These are phyloP conservation scores for Pteropus alecto DNA, from an alignment of 2,113 vertebrate species.

Conservation along the genomic window DNA sequence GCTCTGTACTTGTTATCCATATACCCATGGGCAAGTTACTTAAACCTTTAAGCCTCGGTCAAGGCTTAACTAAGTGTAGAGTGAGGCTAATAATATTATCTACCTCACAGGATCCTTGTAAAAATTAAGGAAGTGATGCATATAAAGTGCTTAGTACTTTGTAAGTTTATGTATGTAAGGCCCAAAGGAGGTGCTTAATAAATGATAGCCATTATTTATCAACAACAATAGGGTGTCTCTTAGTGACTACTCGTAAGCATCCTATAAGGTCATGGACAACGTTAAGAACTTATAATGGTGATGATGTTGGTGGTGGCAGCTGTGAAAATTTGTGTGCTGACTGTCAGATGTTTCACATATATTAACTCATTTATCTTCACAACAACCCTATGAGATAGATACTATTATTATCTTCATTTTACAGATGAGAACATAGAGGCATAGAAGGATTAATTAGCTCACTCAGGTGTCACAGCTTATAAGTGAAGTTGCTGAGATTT, in stretches of 20 bases:
- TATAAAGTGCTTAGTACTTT: neutral
- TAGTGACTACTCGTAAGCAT: neutral
- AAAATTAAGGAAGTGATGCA: neutral
- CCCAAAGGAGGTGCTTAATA: neutral
- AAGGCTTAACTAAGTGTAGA: neutral
- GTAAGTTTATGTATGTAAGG: neutral
- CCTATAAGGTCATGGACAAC: neutral
- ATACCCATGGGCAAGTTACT: neutral
- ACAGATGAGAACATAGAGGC: neutral
- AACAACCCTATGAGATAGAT: neutral
- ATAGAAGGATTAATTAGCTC: neutral
- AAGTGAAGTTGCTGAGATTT: neutral
- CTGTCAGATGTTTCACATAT: neutral
- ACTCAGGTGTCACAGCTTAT: neutral
- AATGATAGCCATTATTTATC: neutral
- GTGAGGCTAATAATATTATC: neutral
- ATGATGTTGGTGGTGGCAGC: neutral
- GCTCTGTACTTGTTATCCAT: neutral
- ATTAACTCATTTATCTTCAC: neutral
- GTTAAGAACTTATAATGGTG: neutral
- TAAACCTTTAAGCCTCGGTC: neutral
- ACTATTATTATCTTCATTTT: neutral
- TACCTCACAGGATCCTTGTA: neutral
- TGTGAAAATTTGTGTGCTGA: neutral
- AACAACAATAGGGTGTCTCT: neutral